Conservation (phyloP, 2,113 vertebrate genomes). For the Numida meleagris region DNA sequence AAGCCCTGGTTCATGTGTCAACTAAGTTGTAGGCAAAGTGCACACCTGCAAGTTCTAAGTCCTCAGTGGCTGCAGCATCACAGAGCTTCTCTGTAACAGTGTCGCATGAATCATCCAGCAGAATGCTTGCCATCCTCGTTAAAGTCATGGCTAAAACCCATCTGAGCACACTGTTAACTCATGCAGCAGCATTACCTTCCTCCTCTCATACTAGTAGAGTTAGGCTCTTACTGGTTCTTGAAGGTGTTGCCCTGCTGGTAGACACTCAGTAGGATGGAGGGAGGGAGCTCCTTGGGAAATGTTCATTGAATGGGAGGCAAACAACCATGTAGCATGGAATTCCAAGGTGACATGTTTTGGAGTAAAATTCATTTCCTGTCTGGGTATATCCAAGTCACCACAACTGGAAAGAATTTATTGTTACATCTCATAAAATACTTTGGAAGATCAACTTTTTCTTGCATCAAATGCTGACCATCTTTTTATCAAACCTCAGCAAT, state of each 20-base stretch:
- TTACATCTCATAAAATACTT: neutral
- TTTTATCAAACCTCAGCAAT: neutral
- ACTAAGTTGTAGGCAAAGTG: neutral
- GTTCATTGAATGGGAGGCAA: neutral
- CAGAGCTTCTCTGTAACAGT: neutral
- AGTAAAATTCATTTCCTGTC: neutral
- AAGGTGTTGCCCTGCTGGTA: neutral
- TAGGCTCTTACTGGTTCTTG: neutral
- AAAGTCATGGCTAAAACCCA: neutral
- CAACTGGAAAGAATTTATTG: neutral
- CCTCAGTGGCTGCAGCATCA: conserved; percentile 16
- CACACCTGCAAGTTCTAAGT: neutral
- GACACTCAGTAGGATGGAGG: neutral
- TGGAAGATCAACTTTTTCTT: neutral
- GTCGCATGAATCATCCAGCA: neutral
- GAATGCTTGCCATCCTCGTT: neutral
- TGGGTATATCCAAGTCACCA: neutral
- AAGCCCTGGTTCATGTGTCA: neutral
- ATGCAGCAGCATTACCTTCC: neutral
- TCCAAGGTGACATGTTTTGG: neutral
- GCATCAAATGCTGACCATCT: neutral
- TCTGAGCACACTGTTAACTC: neutral
- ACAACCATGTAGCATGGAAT: neutral
- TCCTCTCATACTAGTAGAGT: neutral
- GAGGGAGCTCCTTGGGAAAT: neutral